Evolutionary conservation across 2,113 vertebrate species (phyloP).

Genomic region (Sphaerodactylus townsendi): DNA sequence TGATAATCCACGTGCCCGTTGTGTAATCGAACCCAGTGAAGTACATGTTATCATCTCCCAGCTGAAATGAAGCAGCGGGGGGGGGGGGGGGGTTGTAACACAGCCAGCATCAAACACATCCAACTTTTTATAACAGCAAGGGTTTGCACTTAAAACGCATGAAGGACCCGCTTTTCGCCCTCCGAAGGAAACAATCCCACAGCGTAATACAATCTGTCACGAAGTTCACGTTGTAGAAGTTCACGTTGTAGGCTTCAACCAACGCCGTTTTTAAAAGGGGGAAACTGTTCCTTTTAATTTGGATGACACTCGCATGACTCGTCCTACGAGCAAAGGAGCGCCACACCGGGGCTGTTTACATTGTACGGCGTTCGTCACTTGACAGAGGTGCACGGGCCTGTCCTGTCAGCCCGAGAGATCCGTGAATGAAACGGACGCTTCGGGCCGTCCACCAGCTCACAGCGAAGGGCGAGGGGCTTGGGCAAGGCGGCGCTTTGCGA

Average conservation of each 20-base stretch:
- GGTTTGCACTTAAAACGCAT: neutral
- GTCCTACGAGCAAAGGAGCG: neutral
- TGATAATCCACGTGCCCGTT: neutral
- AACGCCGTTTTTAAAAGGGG: neutral
- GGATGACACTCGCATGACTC: neutral
- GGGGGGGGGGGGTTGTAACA: neutral
- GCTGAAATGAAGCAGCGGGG: neutral
- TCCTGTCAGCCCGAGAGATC: neutral
- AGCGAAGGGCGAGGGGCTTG: neutral
- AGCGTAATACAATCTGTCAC: neutral
- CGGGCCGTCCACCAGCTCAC: neutral
- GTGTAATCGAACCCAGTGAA: neutral
- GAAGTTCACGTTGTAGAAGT: too few relatives aligned
- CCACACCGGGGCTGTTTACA: constrained; percentile 20
- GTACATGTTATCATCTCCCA: neutral
- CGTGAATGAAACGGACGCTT: neutral
- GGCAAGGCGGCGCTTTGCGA: neutral
- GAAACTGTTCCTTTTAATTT: neutral
- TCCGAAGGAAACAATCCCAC: neutral
- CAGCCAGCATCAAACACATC: neutral
- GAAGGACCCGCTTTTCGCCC: neutral
- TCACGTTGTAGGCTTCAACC: neutral
- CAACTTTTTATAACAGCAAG: neutral
- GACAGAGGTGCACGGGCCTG: neutral
- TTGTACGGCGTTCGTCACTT: neutral